These are phyloP conservation scores for Dryobates pubescens DNA, from an alignment of 2,797 vertebrate genomes.

Conservation along the genomic window DNA sequence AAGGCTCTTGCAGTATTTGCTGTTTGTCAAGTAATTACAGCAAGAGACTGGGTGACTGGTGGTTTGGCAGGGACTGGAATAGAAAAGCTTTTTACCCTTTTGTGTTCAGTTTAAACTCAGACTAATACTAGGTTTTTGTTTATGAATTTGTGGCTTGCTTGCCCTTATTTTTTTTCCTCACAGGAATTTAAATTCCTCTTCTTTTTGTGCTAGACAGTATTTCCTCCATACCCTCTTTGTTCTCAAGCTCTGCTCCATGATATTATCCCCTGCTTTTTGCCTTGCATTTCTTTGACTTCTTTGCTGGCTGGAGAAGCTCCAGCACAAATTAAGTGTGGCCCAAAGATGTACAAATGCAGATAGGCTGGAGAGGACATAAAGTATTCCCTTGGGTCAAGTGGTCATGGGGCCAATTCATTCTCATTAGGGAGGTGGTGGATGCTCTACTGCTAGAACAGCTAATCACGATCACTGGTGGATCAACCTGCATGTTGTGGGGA, in stretches of 20 bases:
- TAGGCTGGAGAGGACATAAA: background rate
- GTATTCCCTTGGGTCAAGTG: background rate
- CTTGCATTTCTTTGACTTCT: background rate
- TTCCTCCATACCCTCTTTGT: slow-evolving; percentile 1
- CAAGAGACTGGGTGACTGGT: background rate
- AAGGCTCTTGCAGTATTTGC: slow-evolving; percentile 15
- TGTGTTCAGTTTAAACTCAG: slow-evolving; percentile 22
- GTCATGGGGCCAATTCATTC: background rate
- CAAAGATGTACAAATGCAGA: background rate
- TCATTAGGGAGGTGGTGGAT: background rate
- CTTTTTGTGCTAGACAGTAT: background rate
- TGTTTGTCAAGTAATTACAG: slow-evolving; percentile 23
- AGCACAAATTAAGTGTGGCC: background rate
- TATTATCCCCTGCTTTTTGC: background rate
- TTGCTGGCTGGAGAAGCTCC: slow-evolving; percentile 14
- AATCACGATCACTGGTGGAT: background rate
- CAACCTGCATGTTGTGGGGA: background rate
- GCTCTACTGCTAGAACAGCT: background rate
- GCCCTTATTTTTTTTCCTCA: slow-evolving; percentile 4
- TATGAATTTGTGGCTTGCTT: slow-evolving; percentile 27
- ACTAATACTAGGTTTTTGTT: slow-evolving; percentile 29
- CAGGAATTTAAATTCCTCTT: slow-evolving; percentile 30
- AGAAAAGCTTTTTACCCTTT: slow-evolving; percentile 25
- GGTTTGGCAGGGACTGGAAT: slow-evolving; percentile 19
- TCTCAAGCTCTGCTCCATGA: background rate